These are phyloP conservation scores for Triops longicaudatus DNA, from an alignment of 1,140 invertebrate species.

Conservation along the genomic window DNA sequence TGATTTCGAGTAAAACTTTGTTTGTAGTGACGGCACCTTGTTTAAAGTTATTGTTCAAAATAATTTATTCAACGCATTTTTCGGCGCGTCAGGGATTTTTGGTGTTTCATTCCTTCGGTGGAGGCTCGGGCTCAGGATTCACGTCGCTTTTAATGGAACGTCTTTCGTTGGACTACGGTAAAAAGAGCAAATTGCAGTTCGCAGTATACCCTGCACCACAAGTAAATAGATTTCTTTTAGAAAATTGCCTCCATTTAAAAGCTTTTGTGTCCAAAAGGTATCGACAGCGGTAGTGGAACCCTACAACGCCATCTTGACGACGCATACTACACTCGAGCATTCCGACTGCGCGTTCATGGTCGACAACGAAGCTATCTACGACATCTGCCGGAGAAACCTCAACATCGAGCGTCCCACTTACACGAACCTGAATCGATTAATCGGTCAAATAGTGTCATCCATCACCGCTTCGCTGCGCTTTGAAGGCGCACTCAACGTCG, in stretches of 20 bases:
- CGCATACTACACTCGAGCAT: conserved; percentile 69
- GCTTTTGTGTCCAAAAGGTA: conserved; percentile 20
- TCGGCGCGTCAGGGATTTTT: conserved; percentile 54
- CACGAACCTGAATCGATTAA: conserved; percentile 62
- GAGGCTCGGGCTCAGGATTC: conserved; percentile 52
- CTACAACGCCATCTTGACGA: conserved; percentile 71
- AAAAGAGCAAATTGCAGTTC: conserved; percentile 53
- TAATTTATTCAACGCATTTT: no score
- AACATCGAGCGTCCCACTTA: conserved; percentile 63
- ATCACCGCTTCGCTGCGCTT: conserved; percentile 53
- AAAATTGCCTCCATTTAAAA: conserved; percentile 44
- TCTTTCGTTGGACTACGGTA: conserved; percentile 49
- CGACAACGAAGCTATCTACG: conserved; percentile 78
- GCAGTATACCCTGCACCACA: conserved; percentile 51
- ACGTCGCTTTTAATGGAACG: conserved; percentile 51
- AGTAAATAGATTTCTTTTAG: conserved; percentile 36
- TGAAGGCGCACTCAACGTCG: conserved; percentile 52
- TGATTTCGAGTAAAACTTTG: no score
- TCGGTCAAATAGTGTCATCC: conserved; percentile 57
- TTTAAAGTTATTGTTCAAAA: no score
- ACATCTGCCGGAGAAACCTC: conserved; percentile 61
- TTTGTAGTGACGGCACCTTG: no score
- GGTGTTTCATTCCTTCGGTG: conserved; percentile 53
- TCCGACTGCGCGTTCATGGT: conserved; percentile 78
- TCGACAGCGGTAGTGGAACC: conserved; percentile 76